A percentile compares a stretch with the other conserved stretches of the same genome.
Conservation (phyloP, 2,113 vertebrate species). For the Paratilapia polleni region DNA sequence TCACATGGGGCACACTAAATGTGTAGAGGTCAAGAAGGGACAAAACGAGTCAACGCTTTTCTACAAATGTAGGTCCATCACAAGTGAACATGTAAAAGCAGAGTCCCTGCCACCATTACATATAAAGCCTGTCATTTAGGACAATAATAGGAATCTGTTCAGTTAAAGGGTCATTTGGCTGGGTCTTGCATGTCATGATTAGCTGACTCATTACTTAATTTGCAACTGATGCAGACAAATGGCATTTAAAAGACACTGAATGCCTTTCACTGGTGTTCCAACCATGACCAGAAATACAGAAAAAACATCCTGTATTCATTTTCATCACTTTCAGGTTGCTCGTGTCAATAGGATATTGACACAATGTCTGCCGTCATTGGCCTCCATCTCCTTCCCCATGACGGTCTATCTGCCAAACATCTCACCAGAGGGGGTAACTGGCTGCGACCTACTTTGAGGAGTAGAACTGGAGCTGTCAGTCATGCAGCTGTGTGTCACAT, state of each 20-base stretch:
- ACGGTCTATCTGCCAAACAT: conserved; percentile 41
- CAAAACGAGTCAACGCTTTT: not conserved
- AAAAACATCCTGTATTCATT: not conserved
- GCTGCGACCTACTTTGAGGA: conserved; percentile 70
- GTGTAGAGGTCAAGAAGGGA: not conserved
- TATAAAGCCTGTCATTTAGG: not conserved
- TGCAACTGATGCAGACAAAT: not conserved
- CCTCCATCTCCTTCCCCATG: conserved; percentile 20
- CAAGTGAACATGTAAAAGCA: not conserved
- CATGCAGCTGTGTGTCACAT: conserved; percentile 62
- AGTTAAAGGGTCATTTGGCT: not conserved
- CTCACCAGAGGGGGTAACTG: conserved; percentile 55
- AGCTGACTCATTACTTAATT: conserved; percentile 5
- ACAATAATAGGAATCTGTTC: not conserved
- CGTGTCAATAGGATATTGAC: not conserved
- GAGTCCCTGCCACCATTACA: not conserved
- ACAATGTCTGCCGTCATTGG: not conserved
- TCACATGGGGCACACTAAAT: not conserved
- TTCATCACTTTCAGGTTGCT: not conserved
- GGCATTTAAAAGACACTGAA: not conserved
- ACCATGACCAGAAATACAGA: not conserved
- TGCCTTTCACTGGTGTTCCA: not conserved
- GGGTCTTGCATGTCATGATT: not conserved
- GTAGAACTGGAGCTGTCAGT: conserved; percentile 68
- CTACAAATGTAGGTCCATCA: not conserved